These are phyloP conservation scores for Dendronephthya gigantea DNA, from an alignment of 64 coral and sea anemone genomes.

Conservation along the genomic window DNA sequence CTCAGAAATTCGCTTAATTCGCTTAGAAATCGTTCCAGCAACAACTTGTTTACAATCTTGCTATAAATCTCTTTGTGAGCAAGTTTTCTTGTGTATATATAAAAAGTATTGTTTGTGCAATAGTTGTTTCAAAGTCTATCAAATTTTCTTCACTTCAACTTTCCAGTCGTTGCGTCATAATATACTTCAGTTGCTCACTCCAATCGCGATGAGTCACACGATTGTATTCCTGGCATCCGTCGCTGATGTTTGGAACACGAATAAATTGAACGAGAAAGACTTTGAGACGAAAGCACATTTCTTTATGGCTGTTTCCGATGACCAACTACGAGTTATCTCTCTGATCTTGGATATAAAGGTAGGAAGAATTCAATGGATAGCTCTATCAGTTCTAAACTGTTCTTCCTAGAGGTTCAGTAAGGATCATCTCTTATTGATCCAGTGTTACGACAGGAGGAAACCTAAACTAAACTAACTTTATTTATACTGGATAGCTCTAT, in stretches of 20 bases:
- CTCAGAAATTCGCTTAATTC: too few relatives aligned
- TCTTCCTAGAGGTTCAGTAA: too few relatives aligned
- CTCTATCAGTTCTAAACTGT: background rate
- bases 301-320: slow-evolving; percentile 54
- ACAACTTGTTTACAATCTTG: too few relatives aligned
- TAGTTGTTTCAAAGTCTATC: too few relatives aligned
- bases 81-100: too few relatives aligned
- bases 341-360: slow-evolving; percentile 17
- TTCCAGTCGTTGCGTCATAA: slow-evolving; percentile 66
- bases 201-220: slow-evolving; percentile 82
- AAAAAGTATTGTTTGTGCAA: too few relatives aligned
- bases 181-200: slow-evolving; percentile 73
- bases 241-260: slow-evolving; percentile 86
- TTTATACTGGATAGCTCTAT: too few relatives aligned
- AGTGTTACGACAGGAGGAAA: too few relatives aligned
- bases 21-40: too few relatives aligned
- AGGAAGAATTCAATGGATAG: background rate
- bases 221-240: slow-evolving; percentile 88
- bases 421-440: too few relatives aligned
- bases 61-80: too few relatives aligned
- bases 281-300: slow-evolving; percentile 31
- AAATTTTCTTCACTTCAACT: background rate
- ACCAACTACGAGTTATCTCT: slow-evolving; percentile 32
- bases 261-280: slow-evolving; percentile 36
- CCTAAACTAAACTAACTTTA: too few relatives aligned